A percentile compares a stretch with the other conserved stretches of the same genome.
These are phyloP conservation scores for Danaus plexippus DNA, from an alignment of 1,140 invertebrate genomes.

Conservation along the genomic window DNA sequence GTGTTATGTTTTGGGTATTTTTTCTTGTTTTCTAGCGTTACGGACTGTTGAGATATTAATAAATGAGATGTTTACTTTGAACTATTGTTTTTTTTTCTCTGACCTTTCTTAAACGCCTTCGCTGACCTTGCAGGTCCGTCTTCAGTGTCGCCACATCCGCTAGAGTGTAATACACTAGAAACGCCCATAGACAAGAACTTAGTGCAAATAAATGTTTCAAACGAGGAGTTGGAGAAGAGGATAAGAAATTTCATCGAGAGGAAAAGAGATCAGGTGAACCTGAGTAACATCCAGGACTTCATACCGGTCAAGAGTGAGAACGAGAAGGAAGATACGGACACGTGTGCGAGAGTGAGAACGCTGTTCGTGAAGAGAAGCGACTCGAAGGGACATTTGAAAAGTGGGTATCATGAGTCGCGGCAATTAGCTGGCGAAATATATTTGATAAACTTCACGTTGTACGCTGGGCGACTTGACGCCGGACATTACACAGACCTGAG, in stretches of 20 bases:
- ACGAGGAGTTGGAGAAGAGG: constrained; percentile 72
- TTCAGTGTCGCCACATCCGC: constrained; percentile 15
- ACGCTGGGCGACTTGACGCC: too few relatives aligned
- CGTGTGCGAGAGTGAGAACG: constrained; percentile 79
- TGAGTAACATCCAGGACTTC: constrained; percentile 76
- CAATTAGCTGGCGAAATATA: neutral
- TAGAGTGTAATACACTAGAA: constrained; percentile 10
- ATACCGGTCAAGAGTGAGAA: constrained; percentile 35
- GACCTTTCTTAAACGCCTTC: neutral
- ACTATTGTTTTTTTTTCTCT: constrained; percentile 3
- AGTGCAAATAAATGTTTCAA: constrained; percentile 75
- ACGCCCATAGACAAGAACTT: constrained; percentile 52
- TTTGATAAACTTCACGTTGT: neutral
- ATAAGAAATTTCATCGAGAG: constrained; percentile 77
- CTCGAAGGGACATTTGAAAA: constrained; percentile 81
- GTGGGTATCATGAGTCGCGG: constrained; percentile 49
- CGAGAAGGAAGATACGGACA: constrained; percentile 59
- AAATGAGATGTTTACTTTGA: too few relatives aligned
- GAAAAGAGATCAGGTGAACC: constrained; percentile 77
- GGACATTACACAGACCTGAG: too few relatives aligned
- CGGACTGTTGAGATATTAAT: too few relatives aligned
- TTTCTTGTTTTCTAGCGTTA: neutral
- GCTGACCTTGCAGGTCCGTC: constrained; percentile 27
- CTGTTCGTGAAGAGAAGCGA: constrained; percentile 74
- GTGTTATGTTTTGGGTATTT: neutral